These are phyloP conservation scores for Neodon shergylaensis DNA, from an alignment of 2,113 vertebrate species.

Conservation along the genomic window DNA sequence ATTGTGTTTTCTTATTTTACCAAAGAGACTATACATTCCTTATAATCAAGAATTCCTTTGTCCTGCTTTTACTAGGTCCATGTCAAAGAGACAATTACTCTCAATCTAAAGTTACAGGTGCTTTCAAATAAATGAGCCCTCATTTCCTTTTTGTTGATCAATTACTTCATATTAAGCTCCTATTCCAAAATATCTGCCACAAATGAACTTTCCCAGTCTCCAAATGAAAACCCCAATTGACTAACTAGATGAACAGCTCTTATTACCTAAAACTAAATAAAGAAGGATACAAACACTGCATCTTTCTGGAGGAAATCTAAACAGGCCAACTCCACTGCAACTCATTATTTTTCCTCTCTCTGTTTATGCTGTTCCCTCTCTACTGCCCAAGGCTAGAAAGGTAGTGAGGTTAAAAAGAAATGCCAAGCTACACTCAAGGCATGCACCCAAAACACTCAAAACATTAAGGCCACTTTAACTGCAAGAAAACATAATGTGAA, in stretches of 20 bases:
- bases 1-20: neutral
- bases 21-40: constrained; percentile 18
- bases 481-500: constrained; percentile 27
- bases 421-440: constrained; percentile 48
- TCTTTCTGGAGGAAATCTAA: neutral
- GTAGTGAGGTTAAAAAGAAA: neutral
- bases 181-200: constrained; percentile 40
- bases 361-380: neutral
- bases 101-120: constrained; percentile 33
- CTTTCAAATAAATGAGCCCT: neutral
- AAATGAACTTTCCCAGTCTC: neutral
- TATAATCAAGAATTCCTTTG: neutral
- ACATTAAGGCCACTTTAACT: constrained; percentile 44
- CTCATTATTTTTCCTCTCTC: constrained; percentile 18
- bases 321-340: constrained; percentile 11
- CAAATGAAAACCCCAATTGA: constrained; percentile 50
- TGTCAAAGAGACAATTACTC: constrained; percentile 8
- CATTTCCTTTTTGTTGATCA: constrained; percentile 30
- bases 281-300: neutral
- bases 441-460: constrained; percentile 48
- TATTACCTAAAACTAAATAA: constrained; percentile 42
- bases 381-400: neutral
- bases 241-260: constrained; percentile 36
- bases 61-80: constrained; percentile 21
- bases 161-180: constrained; percentile 34